Evolutionary conservation across 2,797 vertebrate species (phyloP).

Genomic region (Hirundo rustica): DNA sequence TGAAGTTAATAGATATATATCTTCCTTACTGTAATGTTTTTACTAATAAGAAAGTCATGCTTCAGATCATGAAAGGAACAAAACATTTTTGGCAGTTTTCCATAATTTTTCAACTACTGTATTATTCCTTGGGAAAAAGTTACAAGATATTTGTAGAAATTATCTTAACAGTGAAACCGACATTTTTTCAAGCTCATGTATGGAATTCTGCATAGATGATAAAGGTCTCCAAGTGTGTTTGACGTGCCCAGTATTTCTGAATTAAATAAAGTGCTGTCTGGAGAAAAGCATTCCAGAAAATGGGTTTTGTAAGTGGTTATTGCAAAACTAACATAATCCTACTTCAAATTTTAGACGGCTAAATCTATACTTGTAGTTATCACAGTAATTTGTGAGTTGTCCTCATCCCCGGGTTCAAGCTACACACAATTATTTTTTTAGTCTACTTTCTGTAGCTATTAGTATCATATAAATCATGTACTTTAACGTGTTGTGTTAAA

Average conservation of each 20-base stretch:
- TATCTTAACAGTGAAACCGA: background rate
- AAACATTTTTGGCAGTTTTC: background rate
- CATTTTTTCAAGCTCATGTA: background rate
- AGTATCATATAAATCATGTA: background rate
- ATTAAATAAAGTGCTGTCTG: background rate
- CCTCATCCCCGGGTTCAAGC: background rate
- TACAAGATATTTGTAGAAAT: background rate
- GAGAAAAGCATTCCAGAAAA: background rate
- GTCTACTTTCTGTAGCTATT: background rate
- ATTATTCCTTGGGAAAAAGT: background rate
- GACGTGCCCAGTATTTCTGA: background rate
- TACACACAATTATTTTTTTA: background rate
- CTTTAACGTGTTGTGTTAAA: background rate
- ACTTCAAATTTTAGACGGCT: background rate
- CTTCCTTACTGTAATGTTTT: background rate
- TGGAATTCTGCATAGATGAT: background rate
- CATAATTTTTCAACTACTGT: background rate
- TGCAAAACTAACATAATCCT: background rate
- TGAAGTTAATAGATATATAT: background rate
- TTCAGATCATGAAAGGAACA: background rate
- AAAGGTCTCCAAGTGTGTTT: background rate
- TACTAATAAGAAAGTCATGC: background rate
- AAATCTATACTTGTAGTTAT: background rate
- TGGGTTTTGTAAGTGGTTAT: background rate
- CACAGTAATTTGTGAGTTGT: background rate